A percentile compares a stretch with the other conserved stretches of the same genome.
phyloP scores from a whole-genome alignment of 2,113 vertebrate species.

The Diadophis punctatus region DNA sequence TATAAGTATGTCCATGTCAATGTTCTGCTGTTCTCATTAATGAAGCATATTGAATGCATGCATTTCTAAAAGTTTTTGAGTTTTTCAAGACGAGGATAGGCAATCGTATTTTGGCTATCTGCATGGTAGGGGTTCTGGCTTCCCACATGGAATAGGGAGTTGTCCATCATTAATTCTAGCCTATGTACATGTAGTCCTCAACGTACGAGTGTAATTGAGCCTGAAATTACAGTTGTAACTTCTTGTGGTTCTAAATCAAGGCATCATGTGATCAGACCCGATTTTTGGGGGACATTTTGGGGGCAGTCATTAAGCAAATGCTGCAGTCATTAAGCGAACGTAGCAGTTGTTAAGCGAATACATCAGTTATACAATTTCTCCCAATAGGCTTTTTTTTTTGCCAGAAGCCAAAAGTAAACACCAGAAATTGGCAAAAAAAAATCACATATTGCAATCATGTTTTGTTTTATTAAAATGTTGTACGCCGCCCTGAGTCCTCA shows the following conservation, averaged over 20 bases:
- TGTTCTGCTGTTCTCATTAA: conserved; percentile 32
- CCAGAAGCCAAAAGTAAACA: background rate
- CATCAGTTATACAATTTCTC: background rate
- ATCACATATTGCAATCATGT: background rate
- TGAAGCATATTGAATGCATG: conserved; percentile 9
- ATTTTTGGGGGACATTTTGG: background rate
- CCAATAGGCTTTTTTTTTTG: background rate
- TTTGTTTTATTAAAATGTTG: too few relatives aligned
- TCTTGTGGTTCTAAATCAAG: background rate
- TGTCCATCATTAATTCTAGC: background rate
- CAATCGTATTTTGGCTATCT: background rate
- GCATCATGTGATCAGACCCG: background rate
- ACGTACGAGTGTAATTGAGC: background rate
- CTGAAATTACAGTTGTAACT: background rate
- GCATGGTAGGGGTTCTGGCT: background rate
- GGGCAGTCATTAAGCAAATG: background rate
- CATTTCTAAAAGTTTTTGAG: background rate
- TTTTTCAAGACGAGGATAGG: background rate
- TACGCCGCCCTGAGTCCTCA: too few relatives aligned
- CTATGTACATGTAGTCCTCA: background rate
- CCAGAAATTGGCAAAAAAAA: background rate
- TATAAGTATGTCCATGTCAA: conserved; percentile 4
- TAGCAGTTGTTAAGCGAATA: too few relatives aligned
- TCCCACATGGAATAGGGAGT: background rate
- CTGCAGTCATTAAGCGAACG: too few relatives aligned